phyloP scores from a whole-genome alignment of 1,140 invertebrate species.

The Rhynchophorus ferrugineus region DNA sequence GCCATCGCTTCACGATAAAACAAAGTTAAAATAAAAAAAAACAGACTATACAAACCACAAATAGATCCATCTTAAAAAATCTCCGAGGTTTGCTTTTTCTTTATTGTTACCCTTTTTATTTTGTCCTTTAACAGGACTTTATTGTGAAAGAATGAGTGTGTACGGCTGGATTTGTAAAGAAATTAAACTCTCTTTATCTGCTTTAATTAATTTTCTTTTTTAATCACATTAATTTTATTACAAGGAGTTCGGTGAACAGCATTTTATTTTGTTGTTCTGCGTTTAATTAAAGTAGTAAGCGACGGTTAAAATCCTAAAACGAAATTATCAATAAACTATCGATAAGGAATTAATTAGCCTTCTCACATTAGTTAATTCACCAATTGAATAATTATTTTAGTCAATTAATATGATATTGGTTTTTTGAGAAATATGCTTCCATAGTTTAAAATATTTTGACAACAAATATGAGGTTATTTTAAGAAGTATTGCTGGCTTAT shows the following conservation, averaged over 20 bases:
- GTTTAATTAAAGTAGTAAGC: conserved; percentile 15
- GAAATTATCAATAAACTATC: neutral
- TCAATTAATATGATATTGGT: too few relatives aligned
- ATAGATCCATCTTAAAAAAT: conserved; percentile 20
- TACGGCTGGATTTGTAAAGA: conserved; percentile 22
- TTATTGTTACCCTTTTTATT: conserved; percentile 23
- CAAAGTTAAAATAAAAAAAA: neutral
- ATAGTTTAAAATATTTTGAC: too few relatives aligned
- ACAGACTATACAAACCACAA: conserved; percentile 16
- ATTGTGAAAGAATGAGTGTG: conserved; percentile 23
- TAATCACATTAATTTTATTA: conserved; percentile 24
- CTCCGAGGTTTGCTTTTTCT: conserved; percentile 18
- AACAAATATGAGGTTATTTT: too few relatives aligned
- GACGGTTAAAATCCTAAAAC: conserved; percentile 2
- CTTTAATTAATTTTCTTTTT: conserved; percentile 24
- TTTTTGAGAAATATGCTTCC: too few relatives aligned
- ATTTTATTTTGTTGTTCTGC: conserved; percentile 14
- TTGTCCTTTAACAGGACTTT: conserved; percentile 20
- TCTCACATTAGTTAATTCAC: too few relatives aligned
- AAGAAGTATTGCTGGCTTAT: too few relatives aligned
- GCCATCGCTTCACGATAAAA: neutral
- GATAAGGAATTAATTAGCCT: conserved; percentile 2
- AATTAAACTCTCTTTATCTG: conserved; percentile 22
- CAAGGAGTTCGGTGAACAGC: conserved; percentile 7
- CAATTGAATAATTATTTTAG: too few relatives aligned